Conservation (phyloP, 2,113 vertebrate genomes). For the Oryzias javanicus region DNA sequence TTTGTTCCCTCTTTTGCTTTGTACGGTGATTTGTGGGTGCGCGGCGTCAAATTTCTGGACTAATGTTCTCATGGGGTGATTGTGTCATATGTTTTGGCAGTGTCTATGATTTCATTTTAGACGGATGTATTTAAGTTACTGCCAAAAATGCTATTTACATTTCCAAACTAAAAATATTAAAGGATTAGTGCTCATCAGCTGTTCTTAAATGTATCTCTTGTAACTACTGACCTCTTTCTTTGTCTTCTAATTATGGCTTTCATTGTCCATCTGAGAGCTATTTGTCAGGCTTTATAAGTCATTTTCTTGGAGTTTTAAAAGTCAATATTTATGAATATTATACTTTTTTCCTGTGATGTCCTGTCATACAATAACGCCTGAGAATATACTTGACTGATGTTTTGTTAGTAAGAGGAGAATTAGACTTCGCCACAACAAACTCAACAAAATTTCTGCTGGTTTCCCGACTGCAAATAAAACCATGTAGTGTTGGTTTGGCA, state of each 20-base stretch:
- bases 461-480: no score
- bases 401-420: no score
- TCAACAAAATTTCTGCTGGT: no score
- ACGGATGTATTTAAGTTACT: constrained; percentile 50
- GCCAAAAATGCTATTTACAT: constrained; percentile 50
- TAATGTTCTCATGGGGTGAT: constrained; percentile 54
- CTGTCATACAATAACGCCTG: no score
- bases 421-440: no score
- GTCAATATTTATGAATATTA: constrained; percentile 20
- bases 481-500: no score
- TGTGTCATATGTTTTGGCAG: constrained; percentile 62
- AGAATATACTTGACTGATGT: no score
- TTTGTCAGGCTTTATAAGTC: constrained; percentile 23
- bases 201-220: constrained; percentile 52
- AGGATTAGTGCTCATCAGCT: constrained; percentile 48
- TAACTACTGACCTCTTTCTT: constrained; percentile 31
- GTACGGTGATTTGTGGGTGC: constrained; percentile 62
- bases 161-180: constrained; percentile 49
- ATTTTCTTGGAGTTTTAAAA: background rate
- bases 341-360: no score
- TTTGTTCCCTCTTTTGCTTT: constrained; percentile 67
- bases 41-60: constrained; percentile 62
- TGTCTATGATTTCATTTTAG: constrained; percentile 50
- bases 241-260: constrained; percentile 48
- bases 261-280: constrained; percentile 29